Evolutionary conservation across 64 coral and sea anemone species (phyloP), one percentile per base, ranked within the genome.

Genomic region (Dendronephthya gigantea): DNA sequence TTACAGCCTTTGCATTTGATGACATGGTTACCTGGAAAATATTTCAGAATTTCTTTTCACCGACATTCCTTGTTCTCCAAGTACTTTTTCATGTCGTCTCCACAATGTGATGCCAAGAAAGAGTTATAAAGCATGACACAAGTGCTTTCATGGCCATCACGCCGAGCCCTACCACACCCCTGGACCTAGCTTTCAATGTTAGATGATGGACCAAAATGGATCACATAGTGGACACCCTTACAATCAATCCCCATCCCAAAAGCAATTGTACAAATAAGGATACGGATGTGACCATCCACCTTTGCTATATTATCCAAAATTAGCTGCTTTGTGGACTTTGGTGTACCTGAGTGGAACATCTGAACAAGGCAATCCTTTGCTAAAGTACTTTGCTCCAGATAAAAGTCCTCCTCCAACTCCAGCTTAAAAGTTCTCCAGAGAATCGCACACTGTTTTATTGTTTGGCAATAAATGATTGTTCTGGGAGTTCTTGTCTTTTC

Each of bases 401-500:
- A 76, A 2, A 76, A 7, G 17, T 76, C 69, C 4, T 76, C n/a
- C 3, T 4, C 69, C 69, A 76, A 76, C 2, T 6, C 69, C 2
- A 76, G 35, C 31, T 76, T 76, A 16, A 76, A 76, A 10, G 69
- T 16, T 29, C 69, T 76, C 69, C 69, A 76, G 2, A 76, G 6
- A 6, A 76, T 76, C 2, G 69, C 23, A 76, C 7, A 6, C 17
- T 76, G 69, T 38, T 76, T 76, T 35, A 6, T 6, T 76, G 69
- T 29, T 76, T 76, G 69, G 31, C 69, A 76, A 38, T 76, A 76
- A 29, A 76, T 34, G 31, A 76, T 76, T 76, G 69, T 76, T 29
- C 69, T 76, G 2, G n/a, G 17, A 29, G 7, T 10, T 3, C 17
- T 34, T 2, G 4, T 2, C n/a, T 76, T 76, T 2, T 76, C n/a